These are phyloP conservation scores for Julus scandinavius DNA, from an alignment of 2,888 invertebrate genomes.

Conservation along the genomic window DNA sequence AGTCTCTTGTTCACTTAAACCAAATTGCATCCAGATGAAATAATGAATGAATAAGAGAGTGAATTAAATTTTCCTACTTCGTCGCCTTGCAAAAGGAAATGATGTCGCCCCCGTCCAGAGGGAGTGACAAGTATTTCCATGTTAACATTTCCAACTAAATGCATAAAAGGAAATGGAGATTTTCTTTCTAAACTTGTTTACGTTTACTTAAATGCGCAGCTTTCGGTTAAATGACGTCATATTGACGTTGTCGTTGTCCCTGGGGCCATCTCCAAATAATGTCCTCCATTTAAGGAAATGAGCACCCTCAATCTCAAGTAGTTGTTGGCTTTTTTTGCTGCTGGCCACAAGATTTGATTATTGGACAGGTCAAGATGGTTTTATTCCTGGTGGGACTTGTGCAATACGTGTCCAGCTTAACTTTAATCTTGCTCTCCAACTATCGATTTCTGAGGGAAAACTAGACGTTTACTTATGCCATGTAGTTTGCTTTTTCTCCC, in stretches of 20 bases:
- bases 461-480: neutral
- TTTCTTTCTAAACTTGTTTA: neutral
- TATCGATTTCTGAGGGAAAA: neutral
- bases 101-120: neutral
- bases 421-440: neutral
- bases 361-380: neutral
- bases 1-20: neutral
- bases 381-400: neutral
- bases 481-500: neutral
- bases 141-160: neutral
- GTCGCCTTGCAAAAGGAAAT: neutral
- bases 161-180: neutral
- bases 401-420: neutral
- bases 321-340: neutral
- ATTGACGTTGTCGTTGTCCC: neutral
- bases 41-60: constrained; percentile 35
- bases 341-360: neutral
- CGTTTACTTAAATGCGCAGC: neutral
- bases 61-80: neutral
- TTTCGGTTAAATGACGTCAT: neutral
- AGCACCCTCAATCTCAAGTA: neutral
- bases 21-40: constrained; percentile 42
- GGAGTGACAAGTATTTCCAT: neutral
- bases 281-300: neutral
- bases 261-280: neutral